phyloP scores from a whole-genome alignment of 2,113 vertebrate species.

The Sylvietta virens region DNA sequence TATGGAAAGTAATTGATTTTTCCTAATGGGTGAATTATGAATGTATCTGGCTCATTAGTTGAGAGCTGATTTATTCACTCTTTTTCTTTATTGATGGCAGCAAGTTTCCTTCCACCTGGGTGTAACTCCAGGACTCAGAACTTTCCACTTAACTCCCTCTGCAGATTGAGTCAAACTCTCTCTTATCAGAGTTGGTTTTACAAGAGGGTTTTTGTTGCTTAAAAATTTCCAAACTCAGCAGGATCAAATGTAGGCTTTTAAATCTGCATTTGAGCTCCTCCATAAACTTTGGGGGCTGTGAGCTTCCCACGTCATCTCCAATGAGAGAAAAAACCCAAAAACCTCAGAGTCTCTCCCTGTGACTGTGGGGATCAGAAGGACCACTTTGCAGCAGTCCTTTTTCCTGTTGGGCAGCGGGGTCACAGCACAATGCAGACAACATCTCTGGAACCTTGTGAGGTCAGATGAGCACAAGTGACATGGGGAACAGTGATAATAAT shows the following conservation, averaged over 20 bases:
- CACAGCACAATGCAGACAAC: accelerated
- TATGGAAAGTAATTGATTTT: constrained; percentile 19
- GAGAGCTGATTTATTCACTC: constrained; percentile 25
- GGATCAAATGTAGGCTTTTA: neutral
- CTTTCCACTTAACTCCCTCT: neutral
- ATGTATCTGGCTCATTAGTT: constrained; percentile 14
- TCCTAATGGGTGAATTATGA: neutral
- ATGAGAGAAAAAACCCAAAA: neutral
- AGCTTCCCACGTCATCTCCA: neutral
- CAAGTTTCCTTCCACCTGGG: neutral
- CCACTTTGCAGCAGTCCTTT: neutral
- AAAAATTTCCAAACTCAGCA: neutral
- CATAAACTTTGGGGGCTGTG: neutral
- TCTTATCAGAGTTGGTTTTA: neutral
- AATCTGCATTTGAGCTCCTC: neutral
- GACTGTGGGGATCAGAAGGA: neutral
- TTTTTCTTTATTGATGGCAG: neutral
- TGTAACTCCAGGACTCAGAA: neutral
- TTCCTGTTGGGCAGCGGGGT: accelerated
- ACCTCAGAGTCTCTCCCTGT: neutral
- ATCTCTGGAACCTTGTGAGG: neutral
- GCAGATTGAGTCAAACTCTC: neutral
- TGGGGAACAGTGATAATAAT: neutral
- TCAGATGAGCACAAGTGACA: neutral
- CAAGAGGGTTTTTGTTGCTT: neutral